phyloP scores from a whole-genome alignment of 30 jellyfish, hydroid and myxozoan species.

The Haliclystus octoradiatus region DNA sequence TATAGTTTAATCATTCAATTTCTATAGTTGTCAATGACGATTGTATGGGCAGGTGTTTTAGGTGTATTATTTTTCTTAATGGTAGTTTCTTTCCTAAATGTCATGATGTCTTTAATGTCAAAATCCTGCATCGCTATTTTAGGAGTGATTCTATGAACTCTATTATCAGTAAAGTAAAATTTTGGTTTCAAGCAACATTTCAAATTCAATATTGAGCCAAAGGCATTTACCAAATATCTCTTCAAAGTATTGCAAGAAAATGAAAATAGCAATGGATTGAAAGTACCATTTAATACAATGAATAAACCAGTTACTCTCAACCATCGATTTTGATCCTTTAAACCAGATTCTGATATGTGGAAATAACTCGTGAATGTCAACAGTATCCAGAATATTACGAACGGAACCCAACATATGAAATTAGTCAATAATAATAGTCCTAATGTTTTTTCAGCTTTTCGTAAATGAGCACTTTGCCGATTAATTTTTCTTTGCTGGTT shows the following conservation, averaged over 20 bases:
- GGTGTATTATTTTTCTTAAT: too few relatives aligned
- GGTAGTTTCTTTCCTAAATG: too few relatives aligned
- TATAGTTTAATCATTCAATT: too few relatives aligned
- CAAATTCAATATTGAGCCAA: neutral
- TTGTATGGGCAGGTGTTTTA: too few relatives aligned
- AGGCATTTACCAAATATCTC: neutral
- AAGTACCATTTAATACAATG: conserved; percentile 54
- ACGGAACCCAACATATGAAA: conserved; percentile 74
- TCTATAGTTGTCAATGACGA: too few relatives aligned
- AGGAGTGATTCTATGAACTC: too few relatives aligned
- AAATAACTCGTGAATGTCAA: conserved; percentile 32
- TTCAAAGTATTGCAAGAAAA: neutral
- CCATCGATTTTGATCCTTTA: conserved; percentile 43
- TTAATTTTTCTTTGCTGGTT: conserved; percentile 14
- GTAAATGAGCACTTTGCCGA: conserved; percentile 33
- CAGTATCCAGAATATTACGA: conserved; percentile 52
- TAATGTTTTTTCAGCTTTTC: conserved; percentile 71
- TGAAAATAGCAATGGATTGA: conserved; percentile 49
- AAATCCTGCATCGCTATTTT: too few relatives aligned
- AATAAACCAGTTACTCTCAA: conserved; percentile 58
- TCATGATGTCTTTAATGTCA: too few relatives aligned
- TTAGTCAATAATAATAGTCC: conserved; percentile 52
- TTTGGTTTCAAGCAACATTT: too few relatives aligned
- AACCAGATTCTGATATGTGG: conserved; percentile 32
- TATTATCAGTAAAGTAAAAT: too few relatives aligned